These are phyloP conservation scores for Kryptolebias ocellatus DNA, from an alignment of 2,797 vertebrate genomes.

Conservation along the genomic window DNA sequence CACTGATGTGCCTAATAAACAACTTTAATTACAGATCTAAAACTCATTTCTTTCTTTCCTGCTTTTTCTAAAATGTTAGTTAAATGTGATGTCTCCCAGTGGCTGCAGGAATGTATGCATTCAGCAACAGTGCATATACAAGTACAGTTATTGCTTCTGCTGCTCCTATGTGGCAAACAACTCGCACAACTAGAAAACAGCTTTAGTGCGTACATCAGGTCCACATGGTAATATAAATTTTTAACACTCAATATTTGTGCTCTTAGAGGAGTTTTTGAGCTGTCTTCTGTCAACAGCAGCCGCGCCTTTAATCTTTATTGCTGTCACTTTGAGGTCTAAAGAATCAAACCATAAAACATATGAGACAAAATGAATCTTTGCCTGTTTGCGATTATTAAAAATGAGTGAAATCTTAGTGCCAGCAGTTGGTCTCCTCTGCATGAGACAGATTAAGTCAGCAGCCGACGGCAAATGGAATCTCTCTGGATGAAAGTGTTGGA, in stretches of 20 bases:
- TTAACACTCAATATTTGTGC: constrained; percentile 8
- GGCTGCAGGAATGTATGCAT: constrained; percentile 11
- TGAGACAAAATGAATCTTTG: constrained; percentile 9
- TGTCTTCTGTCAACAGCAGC: constrained; percentile 33
- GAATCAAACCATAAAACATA: constrained; percentile 29
- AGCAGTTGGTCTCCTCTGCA: constrained; percentile 35
- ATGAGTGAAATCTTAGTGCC: constrained; percentile 25
- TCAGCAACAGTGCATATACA: constrained; percentile 6
- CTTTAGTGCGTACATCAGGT: constrained; percentile 19
- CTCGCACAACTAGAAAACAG: constrained; percentile 16
- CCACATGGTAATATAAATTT: constrained; percentile 28
- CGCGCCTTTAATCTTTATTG: constrained; percentile 29
- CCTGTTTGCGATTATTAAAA: constrained; percentile 41
- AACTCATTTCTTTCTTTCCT: constrained; percentile 18
- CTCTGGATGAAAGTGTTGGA: constrained; percentile 19
- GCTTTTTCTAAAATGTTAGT: constrained; percentile 11
- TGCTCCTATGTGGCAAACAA: constrained; percentile 13
- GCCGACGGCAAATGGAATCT: constrained; percentile 36
- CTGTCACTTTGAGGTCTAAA: constrained; percentile 21
- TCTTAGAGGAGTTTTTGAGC: constrained; percentile 38
- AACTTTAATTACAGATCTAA: constrained; percentile 40
- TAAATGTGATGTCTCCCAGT: background rate
- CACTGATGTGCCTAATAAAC: constrained; percentile 45
- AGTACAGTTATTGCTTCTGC: background rate
- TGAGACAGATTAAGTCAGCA: constrained; percentile 40